Evolutionary conservation across 2,888 invertebrate species (phyloP).

Genomic region (Nipponacmea schrenckii): DNA sequence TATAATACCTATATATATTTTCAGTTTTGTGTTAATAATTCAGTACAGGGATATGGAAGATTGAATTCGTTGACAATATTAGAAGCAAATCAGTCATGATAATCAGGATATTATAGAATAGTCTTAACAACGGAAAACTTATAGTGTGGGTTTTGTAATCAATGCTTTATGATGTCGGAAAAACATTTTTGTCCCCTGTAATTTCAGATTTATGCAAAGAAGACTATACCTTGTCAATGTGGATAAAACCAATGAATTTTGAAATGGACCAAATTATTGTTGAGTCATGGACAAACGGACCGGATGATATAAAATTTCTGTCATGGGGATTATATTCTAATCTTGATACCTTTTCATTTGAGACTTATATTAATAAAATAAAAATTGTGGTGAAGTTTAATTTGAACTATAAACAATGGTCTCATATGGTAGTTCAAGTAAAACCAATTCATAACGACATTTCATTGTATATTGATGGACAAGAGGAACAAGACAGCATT

Average conservation of each 20-base stretch:
- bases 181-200: no score
- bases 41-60: no score
- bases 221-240: conserved; percentile 25
- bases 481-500: neutral
- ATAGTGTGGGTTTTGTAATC: no score
- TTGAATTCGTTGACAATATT: no score
- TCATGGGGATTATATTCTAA: conserved; percentile 10
- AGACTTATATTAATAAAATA: conserved; percentile 17
- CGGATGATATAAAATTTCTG: neutral
- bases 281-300: conserved; percentile 16
- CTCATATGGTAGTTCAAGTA: conserved; percentile 20
- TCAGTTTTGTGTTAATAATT: no score
- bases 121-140: no score
- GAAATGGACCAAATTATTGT: conserved; percentile 24
- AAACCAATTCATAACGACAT: neutral
- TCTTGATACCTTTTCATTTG: conserved; percentile 7
- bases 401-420: conserved; percentile 28
- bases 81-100: no score
- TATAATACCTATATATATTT: no score
- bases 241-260: conserved; percentile 29
- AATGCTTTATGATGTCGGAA: no score
- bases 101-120: no score
- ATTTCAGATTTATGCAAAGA: conserved; percentile 24
- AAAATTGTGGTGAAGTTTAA: conserved; percentile 17
- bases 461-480: conserved; percentile 12